A percentile compares a stretch with the other conserved stretches of the same genome.
phyloP scores from a whole-genome alignment of 2,888 invertebrate species.

The Drosophila silvestris region DNA sequence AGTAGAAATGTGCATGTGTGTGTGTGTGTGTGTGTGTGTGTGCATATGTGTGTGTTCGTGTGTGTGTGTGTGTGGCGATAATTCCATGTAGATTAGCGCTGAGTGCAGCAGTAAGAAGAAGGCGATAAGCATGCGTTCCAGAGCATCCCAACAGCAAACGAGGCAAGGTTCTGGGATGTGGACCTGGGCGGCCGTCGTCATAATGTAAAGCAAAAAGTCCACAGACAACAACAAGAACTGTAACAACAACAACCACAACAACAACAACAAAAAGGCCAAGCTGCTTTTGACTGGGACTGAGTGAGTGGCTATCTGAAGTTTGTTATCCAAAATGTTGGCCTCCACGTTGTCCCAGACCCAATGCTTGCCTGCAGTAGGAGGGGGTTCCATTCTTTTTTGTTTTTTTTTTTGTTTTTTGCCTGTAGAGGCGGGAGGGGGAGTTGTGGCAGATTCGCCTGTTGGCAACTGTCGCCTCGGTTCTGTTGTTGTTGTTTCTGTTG shows the following conservation, averaged over 20 bases:
- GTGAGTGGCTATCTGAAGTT: slow-evolving; percentile 72
- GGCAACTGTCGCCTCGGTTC: slow-evolving; percentile 58
- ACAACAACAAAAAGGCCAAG: slow-evolving; percentile 50
- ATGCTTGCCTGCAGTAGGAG: slow-evolving; percentile 12
- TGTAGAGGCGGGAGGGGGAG: slow-evolving; percentile 3
- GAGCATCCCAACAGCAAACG: slow-evolving; percentile 43
- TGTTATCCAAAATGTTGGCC: slow-evolving; percentile 78
- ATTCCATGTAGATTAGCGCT: slow-evolving; percentile 76
- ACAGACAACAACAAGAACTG: slow-evolving; percentile 17
- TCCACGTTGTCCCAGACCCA: slow-evolving; percentile 42
- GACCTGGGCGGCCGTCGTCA: slow-evolving; percentile 59
- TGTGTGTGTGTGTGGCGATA: slow-evolving; percentile 63
- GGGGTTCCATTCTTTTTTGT: neutral
- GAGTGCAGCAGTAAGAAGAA: slow-evolving; percentile 77
- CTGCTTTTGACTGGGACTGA: slow-evolving; percentile 48
- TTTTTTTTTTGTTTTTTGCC: neutral
- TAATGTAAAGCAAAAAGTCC: slow-evolving; percentile 58
- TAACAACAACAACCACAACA: slow-evolving; percentile 20
- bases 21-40: neutral
- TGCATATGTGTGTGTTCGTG: slow-evolving; percentile 2
- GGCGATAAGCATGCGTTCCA: slow-evolving; percentile 72
- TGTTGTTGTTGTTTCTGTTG: slow-evolving; percentile 11
- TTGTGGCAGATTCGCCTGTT: slow-evolving; percentile 40
- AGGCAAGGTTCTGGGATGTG: slow-evolving; percentile 27
- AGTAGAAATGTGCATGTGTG: slow-evolving; percentile 9